phyloP scores from a whole-genome alignment of 2,797 vertebrate genomes.

The Champsocephalus gunnari region DNA sequence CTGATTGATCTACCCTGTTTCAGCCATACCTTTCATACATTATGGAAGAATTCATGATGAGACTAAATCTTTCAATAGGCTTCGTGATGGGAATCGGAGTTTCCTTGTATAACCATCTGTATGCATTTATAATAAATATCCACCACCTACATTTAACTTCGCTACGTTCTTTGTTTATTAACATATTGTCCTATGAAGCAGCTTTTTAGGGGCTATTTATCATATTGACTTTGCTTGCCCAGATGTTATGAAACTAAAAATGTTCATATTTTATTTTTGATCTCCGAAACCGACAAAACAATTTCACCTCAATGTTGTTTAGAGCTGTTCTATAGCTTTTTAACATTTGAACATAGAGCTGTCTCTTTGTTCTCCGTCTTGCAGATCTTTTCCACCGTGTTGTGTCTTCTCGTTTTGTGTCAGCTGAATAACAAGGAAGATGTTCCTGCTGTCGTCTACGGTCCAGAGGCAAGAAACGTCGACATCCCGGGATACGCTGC shows the following conservation, averaged over 20 bases:
- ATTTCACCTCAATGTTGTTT: background rate
- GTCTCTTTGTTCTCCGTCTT: conserved; percentile 1
- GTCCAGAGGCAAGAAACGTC: conserved; percentile 58
- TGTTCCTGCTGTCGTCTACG: conserved; percentile 54
- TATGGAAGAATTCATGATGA: accelerated
- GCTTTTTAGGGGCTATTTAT: too few relatives aligned
- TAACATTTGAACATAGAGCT: background rate
- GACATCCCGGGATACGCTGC: conserved; percentile 29
- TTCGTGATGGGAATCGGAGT: conserved; percentile 15
- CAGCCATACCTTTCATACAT: conserved; percentile 58
- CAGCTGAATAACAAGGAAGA: conserved; percentile 50
- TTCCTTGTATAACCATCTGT: conserved; percentile 42
- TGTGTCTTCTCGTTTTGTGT: conserved; percentile 57
- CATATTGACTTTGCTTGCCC: too few relatives aligned
- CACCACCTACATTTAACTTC: background rate
- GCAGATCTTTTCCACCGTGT: conserved; percentile 39
- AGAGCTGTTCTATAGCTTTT: background rate
- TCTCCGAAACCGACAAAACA: background rate
- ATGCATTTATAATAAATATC: background rate
- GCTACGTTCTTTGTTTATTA: background rate
- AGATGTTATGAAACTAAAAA: too few relatives aligned
- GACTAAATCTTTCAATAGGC: accelerated
- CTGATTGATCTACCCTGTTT: conserved; percentile 20
- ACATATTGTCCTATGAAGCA: background rate
- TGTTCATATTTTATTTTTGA: background rate